A percentile compares a stretch with the other conserved stretches of the same genome.
These are phyloP conservation scores for Phortica magna DNA, from an alignment of 2,888 invertebrate genomes.

Conservation along the genomic window DNA sequence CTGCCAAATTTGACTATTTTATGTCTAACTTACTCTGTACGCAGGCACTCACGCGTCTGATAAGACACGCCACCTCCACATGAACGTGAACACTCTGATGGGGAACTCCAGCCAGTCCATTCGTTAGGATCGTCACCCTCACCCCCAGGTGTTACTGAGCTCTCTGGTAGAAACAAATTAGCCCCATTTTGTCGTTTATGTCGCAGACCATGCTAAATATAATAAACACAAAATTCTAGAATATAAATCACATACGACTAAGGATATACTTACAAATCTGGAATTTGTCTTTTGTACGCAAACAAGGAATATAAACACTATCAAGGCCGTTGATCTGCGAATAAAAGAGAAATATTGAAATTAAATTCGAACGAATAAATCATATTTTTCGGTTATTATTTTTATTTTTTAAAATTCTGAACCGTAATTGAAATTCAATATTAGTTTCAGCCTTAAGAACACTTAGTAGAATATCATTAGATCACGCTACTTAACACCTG, in stretches of 20 bases:
- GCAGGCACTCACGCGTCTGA: slow-evolving; percentile 88
- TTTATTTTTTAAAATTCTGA: too few species aligned
- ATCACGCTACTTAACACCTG: too few species aligned
- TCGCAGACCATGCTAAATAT: slow-evolving; percentile 82
- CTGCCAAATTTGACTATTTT: too few species aligned
- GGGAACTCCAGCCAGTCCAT: slow-evolving; percentile 92
- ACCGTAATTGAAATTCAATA: too few species aligned
- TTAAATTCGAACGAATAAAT: too few species aligned
- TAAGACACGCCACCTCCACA: slow-evolving; percentile 96
- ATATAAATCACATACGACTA: background rate
- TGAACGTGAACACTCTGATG: slow-evolving; percentile 90
- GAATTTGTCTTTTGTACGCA: slow-evolving; percentile 80
- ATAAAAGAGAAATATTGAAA: slow-evolving; percentile 49
- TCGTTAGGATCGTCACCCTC: slow-evolving; percentile 82
- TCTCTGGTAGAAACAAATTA: slow-evolving; percentile 85
- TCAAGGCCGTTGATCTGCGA: slow-evolving; percentile 83
- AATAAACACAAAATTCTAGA: background rate
- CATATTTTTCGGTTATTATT: too few species aligned
- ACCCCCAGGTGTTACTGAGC: slow-evolving; percentile 85
- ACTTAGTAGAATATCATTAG: too few species aligned
- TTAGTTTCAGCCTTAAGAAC: too few species aligned
- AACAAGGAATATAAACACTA: slow-evolving; percentile 80
- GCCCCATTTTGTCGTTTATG: slow-evolving; percentile 89
- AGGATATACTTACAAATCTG: slow-evolving; percentile 81
- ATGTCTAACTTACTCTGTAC: slow-evolving; percentile 79